Percentiles rank a stretch among this genome's conserved stretches.
Conservation (phyloP, 2,797 vertebrate genomes). For the Craterocephalus amniculus region DNA sequence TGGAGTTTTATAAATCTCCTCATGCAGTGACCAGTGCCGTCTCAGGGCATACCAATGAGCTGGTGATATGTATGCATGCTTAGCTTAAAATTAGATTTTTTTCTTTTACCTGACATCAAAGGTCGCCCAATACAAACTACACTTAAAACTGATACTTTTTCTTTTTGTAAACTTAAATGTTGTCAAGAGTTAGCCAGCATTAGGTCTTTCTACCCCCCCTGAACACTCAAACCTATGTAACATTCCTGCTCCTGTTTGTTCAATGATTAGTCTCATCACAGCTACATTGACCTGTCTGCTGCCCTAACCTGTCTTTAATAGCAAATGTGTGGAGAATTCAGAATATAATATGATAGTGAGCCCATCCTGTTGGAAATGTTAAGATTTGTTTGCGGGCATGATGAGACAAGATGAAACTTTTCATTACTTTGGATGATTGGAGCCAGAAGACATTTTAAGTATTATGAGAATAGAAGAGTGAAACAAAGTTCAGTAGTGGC, state of each 20-base stretch:
- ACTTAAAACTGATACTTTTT: not conserved
- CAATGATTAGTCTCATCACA: not conserved
- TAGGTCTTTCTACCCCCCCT: not conserved
- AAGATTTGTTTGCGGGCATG: too few species aligned
- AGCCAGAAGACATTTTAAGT: too few species aligned
- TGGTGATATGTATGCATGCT: not conserved
- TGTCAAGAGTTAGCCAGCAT: not conserved
- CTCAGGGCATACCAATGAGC: not conserved
- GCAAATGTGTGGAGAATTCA: too few species aligned
- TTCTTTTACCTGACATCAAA: not conserved
- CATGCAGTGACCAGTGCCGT: not conserved
- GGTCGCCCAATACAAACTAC: not conserved
- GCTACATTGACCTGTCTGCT: not conserved
- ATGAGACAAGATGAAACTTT: too few species aligned
- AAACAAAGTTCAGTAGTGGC: too few species aligned
- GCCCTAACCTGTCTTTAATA: not conserved
- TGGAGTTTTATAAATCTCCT: not conserved
- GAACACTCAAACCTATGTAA: not conserved
- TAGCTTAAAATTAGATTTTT: not conserved
- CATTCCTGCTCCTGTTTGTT: not conserved
- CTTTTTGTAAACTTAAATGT: not conserved
- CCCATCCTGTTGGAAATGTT: too few species aligned
- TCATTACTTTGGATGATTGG: too few species aligned
- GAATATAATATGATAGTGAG: too few species aligned
- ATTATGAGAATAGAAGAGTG: too few species aligned